A percentile compares a stretch with the other conserved stretches of the same genome.
Conservation (phyloP, 2,797 vertebrate genomes). For the Sphenodon punctatus region DNA sequence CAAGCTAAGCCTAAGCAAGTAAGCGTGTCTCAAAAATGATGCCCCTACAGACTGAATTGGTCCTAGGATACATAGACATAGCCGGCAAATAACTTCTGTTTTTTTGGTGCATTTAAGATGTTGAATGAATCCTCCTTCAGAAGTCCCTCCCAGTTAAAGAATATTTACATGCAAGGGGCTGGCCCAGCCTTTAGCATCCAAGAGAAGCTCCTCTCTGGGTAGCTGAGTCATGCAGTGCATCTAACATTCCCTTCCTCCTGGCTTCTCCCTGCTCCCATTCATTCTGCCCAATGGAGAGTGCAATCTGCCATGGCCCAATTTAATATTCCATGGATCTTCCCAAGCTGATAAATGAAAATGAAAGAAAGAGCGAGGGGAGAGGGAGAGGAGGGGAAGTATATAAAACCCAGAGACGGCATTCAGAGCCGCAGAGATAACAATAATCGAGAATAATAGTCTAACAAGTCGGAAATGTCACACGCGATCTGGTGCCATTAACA, state of each 20-base stretch:
- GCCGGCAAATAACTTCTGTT: too few relatives aligned
- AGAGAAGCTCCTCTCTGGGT: neutral
- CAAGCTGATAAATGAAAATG: slow-evolving; percentile 39
- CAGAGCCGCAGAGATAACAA: slow-evolving; percentile 70
- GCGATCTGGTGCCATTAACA: slow-evolving; percentile 72
- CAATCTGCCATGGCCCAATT: slow-evolving; percentile 34
- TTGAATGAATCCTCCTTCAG: too few relatives aligned
- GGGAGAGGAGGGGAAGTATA: slow-evolving; percentile 15
- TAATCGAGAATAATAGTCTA: slow-evolving; percentile 77
- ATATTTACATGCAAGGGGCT: neutral
- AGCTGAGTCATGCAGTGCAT: neutral
- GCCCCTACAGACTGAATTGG: too few relatives aligned
- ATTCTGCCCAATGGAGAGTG: neutral
- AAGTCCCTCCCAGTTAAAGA: neutral
- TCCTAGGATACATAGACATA: too few relatives aligned
- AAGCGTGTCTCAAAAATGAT: too few relatives aligned
- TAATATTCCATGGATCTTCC: slow-evolving; percentile 49
- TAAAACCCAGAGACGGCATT: slow-evolving; percentile 59
- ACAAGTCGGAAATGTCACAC: slow-evolving; percentile 76
- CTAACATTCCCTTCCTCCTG: neutral
- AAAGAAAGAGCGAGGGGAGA: neutral
- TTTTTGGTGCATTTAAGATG: too few relatives aligned
- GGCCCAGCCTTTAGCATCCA: neutral
- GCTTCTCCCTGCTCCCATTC: neutral
- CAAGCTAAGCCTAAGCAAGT: too few relatives aligned